Conservation (phyloP, 2,888 invertebrate species). For the Hyles lineata region DNA sequence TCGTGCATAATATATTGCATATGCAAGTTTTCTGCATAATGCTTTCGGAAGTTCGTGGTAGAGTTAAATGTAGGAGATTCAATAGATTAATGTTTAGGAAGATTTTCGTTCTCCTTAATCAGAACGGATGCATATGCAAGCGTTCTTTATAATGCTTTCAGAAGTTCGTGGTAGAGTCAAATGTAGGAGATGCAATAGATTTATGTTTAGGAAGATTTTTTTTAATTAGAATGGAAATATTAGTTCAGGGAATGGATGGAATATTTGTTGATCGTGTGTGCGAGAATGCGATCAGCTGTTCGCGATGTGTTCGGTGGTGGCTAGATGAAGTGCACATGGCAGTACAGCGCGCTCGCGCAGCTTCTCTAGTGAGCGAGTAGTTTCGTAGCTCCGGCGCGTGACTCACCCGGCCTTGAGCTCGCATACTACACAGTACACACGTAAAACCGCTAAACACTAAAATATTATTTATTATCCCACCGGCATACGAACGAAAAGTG, state of each 20-base stretch:
- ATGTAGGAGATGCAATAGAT: not conserved
- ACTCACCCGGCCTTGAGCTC: conserved; percentile 78
- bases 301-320: not conserved
- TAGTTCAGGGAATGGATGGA: too few relatives aligned
- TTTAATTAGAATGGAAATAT: too few relatives aligned
- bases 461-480: conserved; percentile 76
- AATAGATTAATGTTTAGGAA: not conserved
- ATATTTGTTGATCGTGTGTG: not conserved
- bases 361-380: conserved; percentile 64
- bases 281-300: conserved; percentile 29
- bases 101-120: too few relatives aligned
- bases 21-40: not conserved
- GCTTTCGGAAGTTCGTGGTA: not conserved
- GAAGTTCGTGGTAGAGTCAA: not conserved
- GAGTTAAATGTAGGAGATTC: not conserved
- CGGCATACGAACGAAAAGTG: conserved; percentile 47
- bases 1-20: not conserved
- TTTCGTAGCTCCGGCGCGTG: conserved; percentile 61
- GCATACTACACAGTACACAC: conserved; percentile 54
- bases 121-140: too few relatives aligned
- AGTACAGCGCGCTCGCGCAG: conserved; percentile 43
- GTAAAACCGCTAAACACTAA: conserved; percentile 68
- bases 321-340: not conserved
- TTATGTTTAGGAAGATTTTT: too few relatives aligned
- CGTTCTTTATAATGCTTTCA: not conserved